These are phyloP conservation scores for Heliconius himera DNA, from an alignment of 1,140 invertebrate genomes.

Conservation along the genomic window DNA sequence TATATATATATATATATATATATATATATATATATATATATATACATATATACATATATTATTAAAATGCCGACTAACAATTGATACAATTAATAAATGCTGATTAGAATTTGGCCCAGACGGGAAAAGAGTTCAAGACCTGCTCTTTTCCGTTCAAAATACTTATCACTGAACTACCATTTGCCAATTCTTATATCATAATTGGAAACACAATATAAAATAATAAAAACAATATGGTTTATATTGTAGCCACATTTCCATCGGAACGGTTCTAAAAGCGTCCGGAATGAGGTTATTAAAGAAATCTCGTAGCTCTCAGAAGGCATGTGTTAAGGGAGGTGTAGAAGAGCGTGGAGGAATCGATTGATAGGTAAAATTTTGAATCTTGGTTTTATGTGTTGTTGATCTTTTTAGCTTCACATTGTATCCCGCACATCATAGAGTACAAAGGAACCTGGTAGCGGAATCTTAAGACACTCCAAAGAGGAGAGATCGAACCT, in stretches of 20 bases:
- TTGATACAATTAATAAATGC: no score
- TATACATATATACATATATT: no score
- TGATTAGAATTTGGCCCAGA: background rate
- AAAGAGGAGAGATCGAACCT: no score
- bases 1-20: no score
- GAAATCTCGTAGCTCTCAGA: constrained; percentile 46
- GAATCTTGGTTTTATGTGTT: no score
- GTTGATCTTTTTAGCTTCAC: background rate
- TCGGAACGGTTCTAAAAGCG: constrained; percentile 43
- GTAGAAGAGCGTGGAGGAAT: background rate
- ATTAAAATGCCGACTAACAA: background rate
- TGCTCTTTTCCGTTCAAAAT: background rate
- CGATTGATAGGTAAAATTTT: background rate
- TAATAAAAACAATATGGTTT: background rate
- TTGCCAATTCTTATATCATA: background rate
- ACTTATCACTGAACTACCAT: background rate
- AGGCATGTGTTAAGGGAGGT: background rate
- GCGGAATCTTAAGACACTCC: background rate
- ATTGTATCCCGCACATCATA: background rate
- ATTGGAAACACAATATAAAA: background rate
- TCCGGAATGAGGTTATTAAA: constrained; percentile 53
- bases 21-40: no score
- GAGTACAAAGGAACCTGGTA: background rate
- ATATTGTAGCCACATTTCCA: background rate
- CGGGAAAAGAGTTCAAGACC: background rate